Base-by-base conservation (phyloP, 1,140 invertebrate genomes). In the Periplaneta americana region DNA sequence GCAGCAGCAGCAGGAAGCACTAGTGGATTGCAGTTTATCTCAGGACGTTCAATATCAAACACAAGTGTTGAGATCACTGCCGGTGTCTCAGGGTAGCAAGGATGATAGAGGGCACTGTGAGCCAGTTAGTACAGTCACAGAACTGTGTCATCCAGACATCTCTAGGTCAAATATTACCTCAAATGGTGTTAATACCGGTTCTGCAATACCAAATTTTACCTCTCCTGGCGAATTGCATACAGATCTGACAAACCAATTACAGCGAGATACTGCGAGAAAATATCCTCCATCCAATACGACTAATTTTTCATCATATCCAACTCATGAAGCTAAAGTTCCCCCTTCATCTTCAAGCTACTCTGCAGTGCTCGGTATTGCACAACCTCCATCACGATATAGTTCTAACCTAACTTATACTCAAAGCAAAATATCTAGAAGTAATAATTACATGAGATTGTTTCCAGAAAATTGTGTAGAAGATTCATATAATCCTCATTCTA, bases 401-500 rank as follows among this genome's bases (percentile, higher is more conserved):
- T 78, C 77, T 34, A 36, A 78, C n/a, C n/a, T 78, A 37, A 37
- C 77, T n/a, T 78, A 78, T 48, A 78, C 35, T 78, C n/a, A 31
- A 48, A 34, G 35, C 10, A 78, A 78, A 34, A 32, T 78, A 78
- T 36, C 35, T 4, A 32, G 77, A 36, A 48, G 34, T 48, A 78
- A 28, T 39, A 78, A 78, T 34, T 78, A 37, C 28, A 48, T 37
- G 28, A 78, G 39, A 39, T 31, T 37, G 35, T 78, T 37, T 78
- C 28, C 77, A 28, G 39, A 78, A 37, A 3, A 33, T 8, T 31
- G 35, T 34, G 13, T 31, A 22, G 77, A 37, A 37, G 77, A 48
- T 11, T 78, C 77, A 22, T 78, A 31, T 37, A 37, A 31, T n/a
- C 22, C 77, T 37, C 34, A 37, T 36, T 28, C 39, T 78, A 18